Evolutionary conservation across 2,113 vertebrate species (phyloP).

Genomic region (Rhadina sibilatrix): DNA sequence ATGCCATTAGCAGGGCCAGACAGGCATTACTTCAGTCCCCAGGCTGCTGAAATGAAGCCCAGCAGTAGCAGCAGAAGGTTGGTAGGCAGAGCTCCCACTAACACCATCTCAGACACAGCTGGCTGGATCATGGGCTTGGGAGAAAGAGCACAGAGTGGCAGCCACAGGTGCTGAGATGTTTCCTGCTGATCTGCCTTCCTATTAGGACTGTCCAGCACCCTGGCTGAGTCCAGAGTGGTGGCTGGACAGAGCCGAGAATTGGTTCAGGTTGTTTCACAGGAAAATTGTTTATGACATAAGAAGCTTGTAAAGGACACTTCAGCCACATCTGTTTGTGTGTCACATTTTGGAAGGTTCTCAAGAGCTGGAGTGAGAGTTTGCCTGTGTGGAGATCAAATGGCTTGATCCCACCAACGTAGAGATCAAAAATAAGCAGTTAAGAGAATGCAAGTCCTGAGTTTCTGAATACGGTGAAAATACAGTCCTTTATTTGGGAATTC

Average conservation of each 20-base stretch:
- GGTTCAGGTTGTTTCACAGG: neutral
- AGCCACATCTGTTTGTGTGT: neutral
- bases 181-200: neutral
- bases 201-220: neutral
- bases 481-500: neutral
- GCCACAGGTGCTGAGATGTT: neutral
- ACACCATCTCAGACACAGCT: neutral
- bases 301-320: neutral
- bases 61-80: neutral
- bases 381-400: neutral
- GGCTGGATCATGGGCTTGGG: neutral
- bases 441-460: neutral
- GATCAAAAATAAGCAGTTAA: neutral
- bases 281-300: neutral
- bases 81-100: neutral
- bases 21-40: neutral
- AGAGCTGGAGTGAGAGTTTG: neutral
- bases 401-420: neutral
- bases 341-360: neutral
- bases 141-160: neutral
- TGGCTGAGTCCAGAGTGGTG: neutral
- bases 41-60: neutral
- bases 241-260: neutral
- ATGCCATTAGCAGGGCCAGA: neutral
- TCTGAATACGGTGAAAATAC: neutral